Percentiles rank a stretch among this genome's conserved stretches.
Conservation (phyloP, 2,797 vertebrate genomes). For the Bradypus variegatus region DNA sequence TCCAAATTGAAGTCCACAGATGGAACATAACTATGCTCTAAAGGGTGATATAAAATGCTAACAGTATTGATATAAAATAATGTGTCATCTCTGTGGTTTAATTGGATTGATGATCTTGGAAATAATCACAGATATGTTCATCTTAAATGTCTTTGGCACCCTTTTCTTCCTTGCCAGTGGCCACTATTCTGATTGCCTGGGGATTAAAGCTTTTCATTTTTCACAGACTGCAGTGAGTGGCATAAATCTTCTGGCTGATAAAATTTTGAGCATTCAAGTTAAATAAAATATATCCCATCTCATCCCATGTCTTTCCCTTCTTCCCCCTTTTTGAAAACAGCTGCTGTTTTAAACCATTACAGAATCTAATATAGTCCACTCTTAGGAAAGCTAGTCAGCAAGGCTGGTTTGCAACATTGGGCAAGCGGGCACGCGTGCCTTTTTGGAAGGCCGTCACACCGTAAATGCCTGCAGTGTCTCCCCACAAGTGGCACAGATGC, state of each 20-base stretch:
- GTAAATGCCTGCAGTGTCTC: neutral
- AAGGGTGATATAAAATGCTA: neutral
- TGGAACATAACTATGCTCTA: neutral
- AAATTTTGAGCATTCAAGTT: constrained; percentile 23
- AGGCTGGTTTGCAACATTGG: neutral
- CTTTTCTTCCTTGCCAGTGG: neutral
- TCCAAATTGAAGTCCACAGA: neutral
- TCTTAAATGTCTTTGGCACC: neutral
- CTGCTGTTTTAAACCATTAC: neutral
- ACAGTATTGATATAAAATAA: neutral
- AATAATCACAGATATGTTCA: neutral
- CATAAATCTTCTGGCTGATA: constrained; percentile 31
- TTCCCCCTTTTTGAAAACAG: neutral
- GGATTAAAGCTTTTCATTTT: neutral
- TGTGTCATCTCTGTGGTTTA: neutral
- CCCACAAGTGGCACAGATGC: neutral
- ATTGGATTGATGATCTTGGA: neutral
- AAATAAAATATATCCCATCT: neutral
- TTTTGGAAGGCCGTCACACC: neutral
- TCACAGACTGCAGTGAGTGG: neutral
- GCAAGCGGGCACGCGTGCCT: neutral
- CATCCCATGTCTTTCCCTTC: neutral
- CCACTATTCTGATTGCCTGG: neutral
- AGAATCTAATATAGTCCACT: neutral
- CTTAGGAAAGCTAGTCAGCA: neutral